Evolutionary conservation across 2,797 vertebrate genomes (phyloP).

Genomic region (Hippocampus kuda): DNA sequence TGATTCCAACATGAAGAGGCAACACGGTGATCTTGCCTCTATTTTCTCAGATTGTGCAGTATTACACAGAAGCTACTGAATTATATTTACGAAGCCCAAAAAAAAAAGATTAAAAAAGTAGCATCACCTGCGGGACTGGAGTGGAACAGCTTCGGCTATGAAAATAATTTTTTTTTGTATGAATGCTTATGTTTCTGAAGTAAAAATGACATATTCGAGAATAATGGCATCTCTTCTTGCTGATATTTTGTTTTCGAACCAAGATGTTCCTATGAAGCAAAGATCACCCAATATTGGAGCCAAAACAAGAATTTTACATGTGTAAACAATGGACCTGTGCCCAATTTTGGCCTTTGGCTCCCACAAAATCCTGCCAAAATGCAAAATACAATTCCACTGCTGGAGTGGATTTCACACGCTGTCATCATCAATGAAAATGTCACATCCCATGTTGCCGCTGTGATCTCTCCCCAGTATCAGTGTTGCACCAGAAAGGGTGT

Average conservation of each 20-base stretch:
- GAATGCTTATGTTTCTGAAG: background rate
- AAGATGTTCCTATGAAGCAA: background rate
- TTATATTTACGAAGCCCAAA: too few species aligned
- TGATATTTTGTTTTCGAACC: background rate
- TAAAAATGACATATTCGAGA: too few species aligned
- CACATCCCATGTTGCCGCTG: slow-evolving; percentile 55
- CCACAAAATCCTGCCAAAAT: slow-evolving; percentile 35
- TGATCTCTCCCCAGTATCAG: slow-evolving; percentile 41
- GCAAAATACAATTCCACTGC: slow-evolving; percentile 41
- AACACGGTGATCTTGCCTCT: too few species aligned
- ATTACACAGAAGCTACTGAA: too few species aligned
- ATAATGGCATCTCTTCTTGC: background rate
- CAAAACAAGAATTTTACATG: too few species aligned
- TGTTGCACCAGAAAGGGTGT: slow-evolving; percentile 39
- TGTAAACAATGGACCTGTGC: too few species aligned
- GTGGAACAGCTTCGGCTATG: background rate
- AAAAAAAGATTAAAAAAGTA: too few species aligned
- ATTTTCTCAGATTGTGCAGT: too few species aligned
- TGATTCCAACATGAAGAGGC: too few species aligned
- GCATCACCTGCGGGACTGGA: background rate
- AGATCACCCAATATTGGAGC: background rate
- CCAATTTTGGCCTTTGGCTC: background rate
- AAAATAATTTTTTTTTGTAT: background rate
- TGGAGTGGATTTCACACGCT: slow-evolving; percentile 49
- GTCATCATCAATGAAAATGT: slow-evolving; percentile 51